Evolutionary conservation across 2,888 invertebrate species (phyloP), one percentile per base, ranked within the genome.

Genomic region (Neoaliturus tenellus): DNA sequence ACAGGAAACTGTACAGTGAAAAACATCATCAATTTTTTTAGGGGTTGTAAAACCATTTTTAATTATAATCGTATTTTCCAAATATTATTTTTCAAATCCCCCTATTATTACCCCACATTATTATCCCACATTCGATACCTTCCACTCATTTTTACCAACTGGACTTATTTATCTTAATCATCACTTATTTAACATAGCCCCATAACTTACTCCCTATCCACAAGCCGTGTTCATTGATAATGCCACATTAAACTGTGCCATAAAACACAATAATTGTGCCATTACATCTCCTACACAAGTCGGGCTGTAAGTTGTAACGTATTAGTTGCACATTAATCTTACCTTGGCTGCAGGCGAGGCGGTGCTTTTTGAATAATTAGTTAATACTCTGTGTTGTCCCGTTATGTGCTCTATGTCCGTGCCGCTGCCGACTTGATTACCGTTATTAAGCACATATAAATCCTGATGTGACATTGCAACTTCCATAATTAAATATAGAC

Each of bases 161-260:
- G n/a, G n/a, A n/a, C n/a, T 39, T 39, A 39, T 39, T 39, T 5
- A 39, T 39, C 5, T 5, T 39, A 8, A 39, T 39, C 35, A 35
- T 10, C 4, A 35, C 10, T 35, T 35, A 35, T 35, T 35, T 6
- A 14, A 44, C 10, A 62, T 12, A 62, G 28, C 17, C 28, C 28
- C 28, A 62, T 62, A 62, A 62, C 28, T 62, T 17, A 4, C 20
- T 23, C 55, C 55, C 10, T 20, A 55, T 55, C 55, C 20, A 25
- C 23, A 55, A 55, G 23, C 55, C 55, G 12, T 31, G 31, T 62
- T 31, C 62, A 62, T 62, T 62, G 62, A 62, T 62, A 62, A 62
- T 28, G 62, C 14, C 62, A 62, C 1, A 62, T 62, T n/a, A 17
- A 17, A 28, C 17, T 25, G 6, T 25, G 58, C 17, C 3, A 28